Evolutionary conservation across 2,113 vertebrate genomes (phyloP), one percentile per base, ranked within the genome.

Genomic region (Corapipo altera): DNA sequence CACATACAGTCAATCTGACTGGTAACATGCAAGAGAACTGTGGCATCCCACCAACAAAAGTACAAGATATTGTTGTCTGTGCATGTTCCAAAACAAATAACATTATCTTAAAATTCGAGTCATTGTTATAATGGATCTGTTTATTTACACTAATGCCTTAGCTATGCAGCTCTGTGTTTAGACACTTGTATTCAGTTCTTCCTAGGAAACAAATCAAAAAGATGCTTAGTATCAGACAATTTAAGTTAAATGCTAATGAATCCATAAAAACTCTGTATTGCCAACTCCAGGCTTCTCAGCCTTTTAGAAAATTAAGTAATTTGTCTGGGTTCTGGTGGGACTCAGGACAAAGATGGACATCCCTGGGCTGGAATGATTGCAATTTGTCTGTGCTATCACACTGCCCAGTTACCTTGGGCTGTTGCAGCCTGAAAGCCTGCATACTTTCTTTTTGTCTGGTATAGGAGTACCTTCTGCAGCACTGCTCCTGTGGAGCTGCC

Each of bases 401-500:
- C 15, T 5, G 6, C 54, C 35, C 1, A 1, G 4, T 85, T 92
- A 71, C 55, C 39, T 76, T 24, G 66, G 15, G 58, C 41, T 3
- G 24, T 18, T 91, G 86, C 51, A 95, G 65, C 49, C 72, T 65
- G 39, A 85, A 41, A 82, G 55, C 23, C 58, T 66, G 23, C 51
- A 88, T 90, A 35, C 22, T 78, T 72, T 61, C 79, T 58, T 95
- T 65, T 95, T 94, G 54, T 49, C 75, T 80, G 69, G n/a, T 78
- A 59, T 95, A 99, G 98, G 98, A 99, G 81, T 98, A 98, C 59
- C 92, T 98, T 95, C 93, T 94, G 85, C 98, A 98, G 75, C 98
- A 98, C 55, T 99, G 99, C 95, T 98, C 97, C 95, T 99, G 99
- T 96, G 98, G 98, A 66, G 98, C 98, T 69, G 97, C 98, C 75